Conservation (phyloP, 1,140 invertebrate species). For the Panagrolaimus sp. region DNA sequence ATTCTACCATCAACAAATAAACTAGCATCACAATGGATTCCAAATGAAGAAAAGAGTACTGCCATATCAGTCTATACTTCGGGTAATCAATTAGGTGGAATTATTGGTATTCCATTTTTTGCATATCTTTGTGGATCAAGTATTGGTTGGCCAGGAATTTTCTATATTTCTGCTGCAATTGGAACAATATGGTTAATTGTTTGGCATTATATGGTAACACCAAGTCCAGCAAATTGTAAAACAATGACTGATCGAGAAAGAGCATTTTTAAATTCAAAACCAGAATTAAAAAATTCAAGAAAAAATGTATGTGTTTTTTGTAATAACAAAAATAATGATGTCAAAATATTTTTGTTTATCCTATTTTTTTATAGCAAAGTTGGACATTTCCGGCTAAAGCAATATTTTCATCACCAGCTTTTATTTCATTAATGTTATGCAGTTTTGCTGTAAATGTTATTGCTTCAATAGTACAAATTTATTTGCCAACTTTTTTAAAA, state of each 20-base stretch:
- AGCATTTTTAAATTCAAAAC: slow-evolving; percentile 21
- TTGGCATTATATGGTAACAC: slow-evolving; percentile 27
- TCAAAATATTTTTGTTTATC: slow-evolving; percentile 16
- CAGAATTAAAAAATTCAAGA: not conserved
- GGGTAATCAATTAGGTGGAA: slow-evolving; percentile 40
- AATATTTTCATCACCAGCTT: slow-evolving; percentile 28
- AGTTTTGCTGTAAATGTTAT: slow-evolving; percentile 40
- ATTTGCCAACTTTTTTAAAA: slow-evolving; percentile 43
- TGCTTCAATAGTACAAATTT: slow-evolving; percentile 40
- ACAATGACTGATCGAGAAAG: slow-evolving; percentile 30
- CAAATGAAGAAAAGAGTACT: slow-evolving; percentile 39
- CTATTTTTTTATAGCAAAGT: slow-evolving; percentile 5
- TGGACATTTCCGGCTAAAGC: slow-evolving; percentile 24
- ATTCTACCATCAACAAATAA: slow-evolving; percentile 41
- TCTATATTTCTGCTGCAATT: slow-evolving; percentile 36
- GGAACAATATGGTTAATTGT: slow-evolving; percentile 33
- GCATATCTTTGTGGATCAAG: slow-evolving; percentile 34
- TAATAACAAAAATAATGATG: not conserved
- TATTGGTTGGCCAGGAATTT: slow-evolving; percentile 41
- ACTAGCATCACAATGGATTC: slow-evolving; percentile 41
- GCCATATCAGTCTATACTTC: slow-evolving; percentile 39
- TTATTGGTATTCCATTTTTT: slow-evolving; percentile 29
- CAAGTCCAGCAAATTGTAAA: slow-evolving; percentile 34
- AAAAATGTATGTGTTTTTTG: slow-evolving; percentile 4
- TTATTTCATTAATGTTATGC: slow-evolving; percentile 34